Evolutionary conservation across 2,113 vertebrate genomes (phyloP), one percentile per base, ranked within the genome.

Genomic region (Henicopernis longicauda): DNA sequence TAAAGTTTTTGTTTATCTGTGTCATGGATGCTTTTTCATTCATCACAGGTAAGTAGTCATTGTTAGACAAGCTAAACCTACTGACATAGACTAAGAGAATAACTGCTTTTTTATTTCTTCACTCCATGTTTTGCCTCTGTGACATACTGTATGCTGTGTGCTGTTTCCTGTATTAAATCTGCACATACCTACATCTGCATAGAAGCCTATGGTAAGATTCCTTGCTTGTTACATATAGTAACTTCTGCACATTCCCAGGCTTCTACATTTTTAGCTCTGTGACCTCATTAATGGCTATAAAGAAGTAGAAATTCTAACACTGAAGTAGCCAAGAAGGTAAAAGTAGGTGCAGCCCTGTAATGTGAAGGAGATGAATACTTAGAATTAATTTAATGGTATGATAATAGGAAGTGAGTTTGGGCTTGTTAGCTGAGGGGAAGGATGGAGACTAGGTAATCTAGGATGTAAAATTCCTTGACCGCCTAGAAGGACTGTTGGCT

Each of bases 41-140:
- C 76, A 61, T 31, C 72, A 25, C 82, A 91, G 87, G 91, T 89
- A 84, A 94, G 80, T 92, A 54, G 76, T 95, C 80, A 25, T 66
- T 96, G 65, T 92, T 97, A 93, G 90, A 88, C 73, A 82, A 72
- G 79, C 79, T 96, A 94, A 94, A 79, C 49, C 67, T 86, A 4
- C 80, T 90, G 83, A 67, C 15, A 11, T 3, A 94, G 93, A 76
- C 74, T 40, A 87, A 93, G 84, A 94, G 82, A 98, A 90, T 97
- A 97, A 96, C 89, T 82, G 73, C 95, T 55, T 98, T 96, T 84
- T 97, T 94, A 96, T 96, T 94, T 97, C 90, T 96, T 82, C 90
- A 93, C 95, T 97, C 85, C 86, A 66, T 95, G 94, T 96, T 95
- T 98, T 98, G 89, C 95, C 93, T 96, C 93, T 96, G 94, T 97